phyloP scores from a whole-genome alignment of 2,797 vertebrate genomes.

The Steatocranus sp. region DNA sequence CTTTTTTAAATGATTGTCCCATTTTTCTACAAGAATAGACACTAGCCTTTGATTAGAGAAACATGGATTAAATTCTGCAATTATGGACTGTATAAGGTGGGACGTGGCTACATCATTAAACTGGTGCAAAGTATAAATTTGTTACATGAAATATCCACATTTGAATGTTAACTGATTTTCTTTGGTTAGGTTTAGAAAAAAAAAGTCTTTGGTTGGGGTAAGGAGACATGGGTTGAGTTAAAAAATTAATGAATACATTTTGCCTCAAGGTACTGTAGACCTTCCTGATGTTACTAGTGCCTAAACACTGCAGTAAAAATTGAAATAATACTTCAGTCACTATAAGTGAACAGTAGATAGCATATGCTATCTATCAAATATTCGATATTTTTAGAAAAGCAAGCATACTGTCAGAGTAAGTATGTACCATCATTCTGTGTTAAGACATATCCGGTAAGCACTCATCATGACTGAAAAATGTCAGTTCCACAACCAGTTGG shows the following conservation, averaged over 20 bases:
- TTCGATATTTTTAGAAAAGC: rapidly evolving
- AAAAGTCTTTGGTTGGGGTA: not conserved
- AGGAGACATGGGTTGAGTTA: not conserved
- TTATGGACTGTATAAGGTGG: not conserved
- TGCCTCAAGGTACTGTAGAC: not conserved
- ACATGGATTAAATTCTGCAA: not conserved
- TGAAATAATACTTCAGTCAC: not conserved
- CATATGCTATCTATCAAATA: not conserved
- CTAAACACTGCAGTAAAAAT: not conserved
- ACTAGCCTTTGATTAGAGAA: not conserved
- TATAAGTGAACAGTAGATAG: not conserved
- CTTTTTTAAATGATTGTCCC: not conserved
- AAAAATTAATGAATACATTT: not conserved
- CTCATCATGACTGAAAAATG: not conserved
- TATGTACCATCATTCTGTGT: not conserved
- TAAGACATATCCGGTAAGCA: not conserved
- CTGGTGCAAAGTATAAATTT: not conserved
- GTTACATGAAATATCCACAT: not conserved
- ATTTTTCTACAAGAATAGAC: not conserved
- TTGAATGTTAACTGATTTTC: not conserved
- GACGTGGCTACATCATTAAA: not conserved
- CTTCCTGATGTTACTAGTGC: not conserved
- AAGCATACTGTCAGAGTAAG: not conserved
- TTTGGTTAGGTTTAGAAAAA: not conserved
- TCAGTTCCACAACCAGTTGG: not conserved